phyloP scores from a whole-genome alignment of 2,797 vertebrate genomes.

The Sebastes itinus region DNA sequence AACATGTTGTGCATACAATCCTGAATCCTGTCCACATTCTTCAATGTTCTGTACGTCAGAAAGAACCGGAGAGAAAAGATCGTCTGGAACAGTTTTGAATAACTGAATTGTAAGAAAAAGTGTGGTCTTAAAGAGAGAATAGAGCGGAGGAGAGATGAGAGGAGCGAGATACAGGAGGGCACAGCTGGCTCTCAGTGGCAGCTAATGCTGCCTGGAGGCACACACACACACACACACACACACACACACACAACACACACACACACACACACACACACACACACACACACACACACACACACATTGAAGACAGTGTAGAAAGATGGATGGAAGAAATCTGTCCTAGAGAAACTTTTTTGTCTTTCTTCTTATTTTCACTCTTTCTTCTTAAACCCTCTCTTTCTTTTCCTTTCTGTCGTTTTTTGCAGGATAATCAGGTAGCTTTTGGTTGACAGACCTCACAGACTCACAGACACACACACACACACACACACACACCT shows the following conservation, averaged over 20 bases:
- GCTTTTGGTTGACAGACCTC: not conserved
- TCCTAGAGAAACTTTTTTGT: not conserved
- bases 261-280: too few species aligned
- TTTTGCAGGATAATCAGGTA: not conserved
- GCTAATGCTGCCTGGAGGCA: constrained; percentile 25
- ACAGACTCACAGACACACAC: not conserved
- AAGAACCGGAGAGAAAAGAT: not conserved
- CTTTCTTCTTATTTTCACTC: constrained; percentile 9
- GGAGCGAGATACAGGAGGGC: constrained; percentile 16
- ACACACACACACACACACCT: not conserved
- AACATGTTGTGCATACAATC: not conserved
- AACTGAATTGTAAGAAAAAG: constrained; percentile 4
- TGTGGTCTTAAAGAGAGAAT: constrained; percentile 1
- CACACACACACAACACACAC: constrained; percentile 19
- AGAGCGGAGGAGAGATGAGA: constrained; percentile 24
- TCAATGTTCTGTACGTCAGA: not conserved
- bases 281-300: not conserved
- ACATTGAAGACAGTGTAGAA: not conserved
- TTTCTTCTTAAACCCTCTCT: not conserved
- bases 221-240: not conserved
- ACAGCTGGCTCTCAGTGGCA: constrained; percentile 50
- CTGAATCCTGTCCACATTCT: not conserved
- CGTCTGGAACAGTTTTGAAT: not conserved
- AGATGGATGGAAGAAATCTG: constrained; percentile 1
- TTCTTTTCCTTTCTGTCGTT: not conserved